phyloP scores from a whole-genome alignment of 2,888 invertebrate species.

The Cremastinae sp. region DNA sequence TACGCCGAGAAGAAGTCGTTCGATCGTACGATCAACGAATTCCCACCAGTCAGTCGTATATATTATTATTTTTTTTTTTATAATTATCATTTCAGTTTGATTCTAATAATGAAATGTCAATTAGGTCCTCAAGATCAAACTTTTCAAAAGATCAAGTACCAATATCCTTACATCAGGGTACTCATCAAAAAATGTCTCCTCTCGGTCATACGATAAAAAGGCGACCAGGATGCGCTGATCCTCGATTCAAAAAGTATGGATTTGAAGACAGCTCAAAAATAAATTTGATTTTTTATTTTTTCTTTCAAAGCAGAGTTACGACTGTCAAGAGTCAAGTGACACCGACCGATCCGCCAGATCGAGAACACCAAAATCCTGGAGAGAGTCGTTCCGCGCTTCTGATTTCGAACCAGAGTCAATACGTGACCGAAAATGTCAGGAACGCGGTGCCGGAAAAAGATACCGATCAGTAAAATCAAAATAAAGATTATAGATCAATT shows the following conservation, averaged over 20 bases:
- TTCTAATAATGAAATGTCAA: not conserved
- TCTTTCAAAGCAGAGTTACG: conserved; percentile 58
- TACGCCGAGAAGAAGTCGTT: conserved; percentile 70
- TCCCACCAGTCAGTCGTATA: conserved; percentile 68
- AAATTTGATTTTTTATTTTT: conserved; percentile 10
- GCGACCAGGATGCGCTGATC: conserved; percentile 72
- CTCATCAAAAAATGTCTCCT: conserved; percentile 49
- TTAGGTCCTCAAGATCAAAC: conserved; percentile 23
- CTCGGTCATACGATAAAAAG: conserved; percentile 61
- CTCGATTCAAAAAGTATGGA: conserved; percentile 74
- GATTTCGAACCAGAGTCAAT: conserved; percentile 52
- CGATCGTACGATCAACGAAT: conserved; percentile 64
- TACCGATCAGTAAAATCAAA: conserved; percentile 59
- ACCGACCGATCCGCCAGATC: conserved; percentile 58
- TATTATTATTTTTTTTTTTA: not conserved
- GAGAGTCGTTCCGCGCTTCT: conserved; percentile 58
- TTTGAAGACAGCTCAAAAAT: not conserved
- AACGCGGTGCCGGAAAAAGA: conserved; percentile 61
- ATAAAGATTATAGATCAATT: not conserved
- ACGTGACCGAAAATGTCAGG: conserved; percentile 42
- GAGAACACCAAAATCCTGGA: conserved; percentile 49
- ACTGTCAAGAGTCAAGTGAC: conserved; percentile 65
- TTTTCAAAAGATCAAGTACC: conserved; percentile 45
- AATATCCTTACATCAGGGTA: conserved; percentile 28
- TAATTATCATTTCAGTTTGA: not conserved